Evolutionary conservation across 2,113 vertebrate genomes (phyloP).

Genomic region (Noctilio leporinus): DNA sequence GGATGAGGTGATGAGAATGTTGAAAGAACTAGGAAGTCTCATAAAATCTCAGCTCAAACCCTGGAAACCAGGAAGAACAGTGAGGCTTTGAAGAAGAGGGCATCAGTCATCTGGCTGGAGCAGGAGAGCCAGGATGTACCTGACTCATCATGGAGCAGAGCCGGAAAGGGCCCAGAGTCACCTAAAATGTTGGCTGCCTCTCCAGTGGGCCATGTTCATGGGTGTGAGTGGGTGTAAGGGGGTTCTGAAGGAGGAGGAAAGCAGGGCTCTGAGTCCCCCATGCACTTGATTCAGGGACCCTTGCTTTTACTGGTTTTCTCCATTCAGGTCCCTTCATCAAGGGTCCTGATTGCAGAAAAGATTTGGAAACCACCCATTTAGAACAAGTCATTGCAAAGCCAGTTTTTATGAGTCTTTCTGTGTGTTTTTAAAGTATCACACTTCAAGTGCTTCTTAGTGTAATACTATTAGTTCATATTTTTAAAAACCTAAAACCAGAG

Average conservation of each 20-base stretch:
- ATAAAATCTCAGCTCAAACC: background rate
- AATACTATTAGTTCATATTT: background rate
- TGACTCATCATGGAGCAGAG: background rate
- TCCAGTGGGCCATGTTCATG: background rate
- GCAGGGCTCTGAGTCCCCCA: background rate
- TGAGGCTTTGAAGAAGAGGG: background rate
- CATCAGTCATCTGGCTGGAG: too few species aligned
- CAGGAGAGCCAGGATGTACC: background rate
- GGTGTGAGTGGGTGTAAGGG: too few species aligned
- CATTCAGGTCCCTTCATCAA: background rate
- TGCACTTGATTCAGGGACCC: background rate
- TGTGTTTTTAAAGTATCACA: background rate
- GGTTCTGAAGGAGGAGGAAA: background rate
- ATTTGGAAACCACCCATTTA: background rate
- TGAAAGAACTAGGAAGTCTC: background rate
- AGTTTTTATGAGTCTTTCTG: background rate
- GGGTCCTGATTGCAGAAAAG: background rate
- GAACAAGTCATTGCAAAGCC: background rate
- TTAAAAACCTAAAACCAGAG: conserved; percentile 19
- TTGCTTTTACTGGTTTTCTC: background rate
- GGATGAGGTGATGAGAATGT: background rate
- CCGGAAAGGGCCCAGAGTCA: background rate
- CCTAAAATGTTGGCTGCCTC: background rate
- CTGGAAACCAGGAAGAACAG: background rate
- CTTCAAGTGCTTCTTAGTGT: background rate